phyloP scores from a whole-genome alignment of 2,113 vertebrate genomes.

The Syngnathoides biaculeatus region DNA sequence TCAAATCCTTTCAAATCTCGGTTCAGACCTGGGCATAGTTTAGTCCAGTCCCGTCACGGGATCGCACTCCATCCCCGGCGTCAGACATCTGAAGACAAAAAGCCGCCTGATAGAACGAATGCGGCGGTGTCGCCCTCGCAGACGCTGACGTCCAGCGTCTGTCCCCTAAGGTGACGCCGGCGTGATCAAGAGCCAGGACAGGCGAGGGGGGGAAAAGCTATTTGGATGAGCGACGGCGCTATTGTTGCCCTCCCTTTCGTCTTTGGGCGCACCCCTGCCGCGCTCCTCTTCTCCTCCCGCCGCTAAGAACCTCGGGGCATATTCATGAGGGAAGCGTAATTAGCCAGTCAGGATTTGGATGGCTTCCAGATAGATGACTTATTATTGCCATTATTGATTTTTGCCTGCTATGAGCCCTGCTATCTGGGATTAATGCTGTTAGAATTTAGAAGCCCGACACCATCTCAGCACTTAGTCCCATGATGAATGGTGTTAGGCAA shows the following conservation, averaged over 20 bases:
- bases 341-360: constrained; percentile 67
- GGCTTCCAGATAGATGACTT: constrained; percentile 73
- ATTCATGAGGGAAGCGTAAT: constrained; percentile 73
- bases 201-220: constrained; percentile 35
- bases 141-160: constrained; percentile 48
- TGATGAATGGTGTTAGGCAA: constrained; percentile 73
- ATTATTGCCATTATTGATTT: constrained; percentile 73
- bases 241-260: constrained; percentile 30
- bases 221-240: constrained; percentile 21
- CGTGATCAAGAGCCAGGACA: constrained; percentile 44
- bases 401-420: constrained; percentile 66
- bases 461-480: constrained; percentile 72
- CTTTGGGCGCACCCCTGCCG: constrained; percentile 24
- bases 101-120: constrained; percentile 6
- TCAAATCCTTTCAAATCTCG: too few relatives aligned
- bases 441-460: constrained; percentile 71
- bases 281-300: constrained; percentile 41
- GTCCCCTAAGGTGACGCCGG: constrained; percentile 41
- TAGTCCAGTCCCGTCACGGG: not conserved
- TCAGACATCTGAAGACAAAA: constrained; percentile 48
- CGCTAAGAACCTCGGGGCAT: constrained; percentile 60
- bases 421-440: constrained; percentile 75
- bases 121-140: constrained; percentile 51
- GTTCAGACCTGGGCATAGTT: not conserved
- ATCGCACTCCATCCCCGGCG: not conserved